These are phyloP conservation scores for Uloborus diversus DNA, from an alignment of 1,140 invertebrate species.

Conservation along the genomic window DNA sequence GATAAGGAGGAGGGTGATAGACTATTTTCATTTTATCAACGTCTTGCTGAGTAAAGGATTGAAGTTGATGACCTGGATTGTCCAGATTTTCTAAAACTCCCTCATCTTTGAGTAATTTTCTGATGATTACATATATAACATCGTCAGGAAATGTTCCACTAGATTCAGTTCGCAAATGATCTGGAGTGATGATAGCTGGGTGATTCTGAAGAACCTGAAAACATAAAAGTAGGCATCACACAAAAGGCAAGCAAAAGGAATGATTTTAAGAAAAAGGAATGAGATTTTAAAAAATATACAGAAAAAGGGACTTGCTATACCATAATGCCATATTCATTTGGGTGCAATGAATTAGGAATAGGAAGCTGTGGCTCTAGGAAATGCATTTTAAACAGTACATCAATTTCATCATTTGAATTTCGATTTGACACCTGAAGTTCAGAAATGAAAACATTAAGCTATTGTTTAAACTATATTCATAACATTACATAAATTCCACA, in stretches of 20 bases:
- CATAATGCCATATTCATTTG: conserved; percentile 41
- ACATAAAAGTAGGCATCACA: neutral
- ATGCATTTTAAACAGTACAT: conserved; percentile 22
- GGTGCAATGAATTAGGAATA: neutral
- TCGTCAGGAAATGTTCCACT: conserved; percentile 6
- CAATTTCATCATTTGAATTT: neutral
- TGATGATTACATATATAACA: conserved; percentile 40
- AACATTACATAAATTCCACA: no score
- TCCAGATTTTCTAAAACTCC: conserved; percentile 34
- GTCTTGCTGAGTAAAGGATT: conserved; percentile 46
- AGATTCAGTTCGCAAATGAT: conserved; percentile 11
- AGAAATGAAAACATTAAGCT: neutral
- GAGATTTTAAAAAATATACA: neutral
- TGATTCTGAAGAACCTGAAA: conserved; percentile 34
- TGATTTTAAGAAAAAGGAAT: neutral
- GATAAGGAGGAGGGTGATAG: conserved; percentile 36
- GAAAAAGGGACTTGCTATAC: neutral
- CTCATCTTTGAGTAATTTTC: conserved; percentile 32
- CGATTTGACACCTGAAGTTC: neutral
- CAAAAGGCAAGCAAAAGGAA: no score
- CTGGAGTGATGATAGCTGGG: conserved; percentile 10
- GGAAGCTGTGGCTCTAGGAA: neutral
- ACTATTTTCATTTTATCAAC: conserved; percentile 37
- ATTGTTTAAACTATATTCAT: neutral
- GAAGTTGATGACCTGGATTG: conserved; percentile 15